These are phyloP conservation scores for Orthosia gothica DNA, from an alignment of 2,888 invertebrate species.

Conservation along the genomic window DNA sequence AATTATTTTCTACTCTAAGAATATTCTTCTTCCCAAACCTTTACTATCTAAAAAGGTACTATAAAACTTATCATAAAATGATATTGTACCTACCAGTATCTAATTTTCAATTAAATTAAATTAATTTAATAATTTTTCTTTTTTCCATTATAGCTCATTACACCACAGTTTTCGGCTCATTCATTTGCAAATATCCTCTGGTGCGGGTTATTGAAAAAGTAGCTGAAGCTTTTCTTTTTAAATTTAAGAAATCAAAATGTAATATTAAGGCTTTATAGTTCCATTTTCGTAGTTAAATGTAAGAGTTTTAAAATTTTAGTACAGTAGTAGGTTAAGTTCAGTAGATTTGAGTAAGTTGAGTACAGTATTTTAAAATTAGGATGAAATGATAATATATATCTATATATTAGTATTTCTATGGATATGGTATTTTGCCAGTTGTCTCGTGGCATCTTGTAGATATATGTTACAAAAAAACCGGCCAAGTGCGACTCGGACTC, in stretches of 20 bases:
- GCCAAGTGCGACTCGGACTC: too few species aligned
- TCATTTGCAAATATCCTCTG: constrained; percentile 43
- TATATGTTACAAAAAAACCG: too few species aligned
- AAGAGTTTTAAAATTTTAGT: background rate
- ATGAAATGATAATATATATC: too few species aligned
- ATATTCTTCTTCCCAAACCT: background rate
- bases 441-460: too few species aligned
- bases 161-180: constrained; percentile 26
- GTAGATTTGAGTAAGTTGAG: too few species aligned
- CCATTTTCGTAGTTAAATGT: background rate
- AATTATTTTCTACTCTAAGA: background rate
- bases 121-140: too few species aligned
- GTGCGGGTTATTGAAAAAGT: constrained; percentile 26
- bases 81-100: background rate
- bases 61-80: constrained; percentile 16
- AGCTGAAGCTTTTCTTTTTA: background rate
- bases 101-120: constrained; percentile 10
- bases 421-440: too few species aligned
- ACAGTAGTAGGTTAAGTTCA: too few species aligned
- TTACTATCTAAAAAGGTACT: background rate
- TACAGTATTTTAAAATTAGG: too few species aligned
- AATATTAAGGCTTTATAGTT: background rate
- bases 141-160: constrained; percentile 17
- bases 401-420: too few species aligned
- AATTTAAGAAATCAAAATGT: constrained; percentile 3